phyloP scores from a whole-genome alignment of 2,113 vertebrate species.

The Meriones unguiculatus region DNA sequence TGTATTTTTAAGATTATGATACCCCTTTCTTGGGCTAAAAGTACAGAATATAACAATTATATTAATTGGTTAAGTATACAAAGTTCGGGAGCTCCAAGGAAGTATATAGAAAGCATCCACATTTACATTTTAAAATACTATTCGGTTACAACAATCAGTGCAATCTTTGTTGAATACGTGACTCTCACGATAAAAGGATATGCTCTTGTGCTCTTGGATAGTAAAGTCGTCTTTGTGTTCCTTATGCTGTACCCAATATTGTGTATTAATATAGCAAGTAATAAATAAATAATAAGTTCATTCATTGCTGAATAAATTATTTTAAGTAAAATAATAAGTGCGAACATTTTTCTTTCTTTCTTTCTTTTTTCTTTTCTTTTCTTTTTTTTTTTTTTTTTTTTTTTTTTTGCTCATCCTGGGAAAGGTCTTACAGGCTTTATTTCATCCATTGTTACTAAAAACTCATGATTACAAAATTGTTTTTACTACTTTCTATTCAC shows the following conservation, averaged over 20 bases:
- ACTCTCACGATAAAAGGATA: neutral
- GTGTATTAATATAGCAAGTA: neutral
- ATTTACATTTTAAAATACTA: neutral
- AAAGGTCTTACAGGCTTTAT: neutral
- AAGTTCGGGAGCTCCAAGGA: neutral
- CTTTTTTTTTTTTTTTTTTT: no score
- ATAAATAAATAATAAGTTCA: neutral
- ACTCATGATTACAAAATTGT: neutral
- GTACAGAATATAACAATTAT: neutral
- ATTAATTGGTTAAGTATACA: neutral
- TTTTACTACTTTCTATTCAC: neutral
- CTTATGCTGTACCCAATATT: neutral
- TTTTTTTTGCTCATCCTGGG: neutral
- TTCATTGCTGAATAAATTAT: neutral
- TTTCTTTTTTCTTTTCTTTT: no score
- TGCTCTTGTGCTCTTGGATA: neutral
- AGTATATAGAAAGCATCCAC: neutral
- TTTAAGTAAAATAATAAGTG: neutral
- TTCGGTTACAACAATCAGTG: neutral
- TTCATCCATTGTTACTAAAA: slow-evolving; percentile 3
- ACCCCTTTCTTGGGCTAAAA: slow-evolving; percentile 25
- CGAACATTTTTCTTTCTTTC: neutral
- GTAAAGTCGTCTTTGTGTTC: neutral
- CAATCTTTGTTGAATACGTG: neutral
- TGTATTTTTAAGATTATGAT: slow-evolving; percentile 23